Evolutionary conservation across 2,888 invertebrate species (phyloP).

Genomic region (Latrodectus hesperus): DNA sequence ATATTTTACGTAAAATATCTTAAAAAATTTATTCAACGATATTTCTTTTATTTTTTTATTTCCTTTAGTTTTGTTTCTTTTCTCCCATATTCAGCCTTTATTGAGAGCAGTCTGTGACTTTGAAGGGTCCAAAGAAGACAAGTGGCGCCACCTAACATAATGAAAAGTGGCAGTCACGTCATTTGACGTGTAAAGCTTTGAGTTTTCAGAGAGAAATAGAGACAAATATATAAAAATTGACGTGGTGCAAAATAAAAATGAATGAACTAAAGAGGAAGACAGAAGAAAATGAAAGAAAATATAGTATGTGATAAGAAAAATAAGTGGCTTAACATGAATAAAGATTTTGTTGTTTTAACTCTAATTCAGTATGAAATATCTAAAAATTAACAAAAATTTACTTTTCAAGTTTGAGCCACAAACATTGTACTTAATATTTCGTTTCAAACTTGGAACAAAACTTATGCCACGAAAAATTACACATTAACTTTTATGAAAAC

Average conservation of each 20-base stretch:
- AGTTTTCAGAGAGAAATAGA: not conserved
- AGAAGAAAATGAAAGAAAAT: not conserved
- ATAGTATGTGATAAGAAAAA: slow-evolving; percentile 35
- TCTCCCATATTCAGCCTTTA: slow-evolving; percentile 1
- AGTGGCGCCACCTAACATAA: slow-evolving; percentile 55
- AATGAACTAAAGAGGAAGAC: not conserved
- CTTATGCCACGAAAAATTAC: no score
- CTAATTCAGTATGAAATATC: no score
- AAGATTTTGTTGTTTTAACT: no score
- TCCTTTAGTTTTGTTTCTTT: not conserved
- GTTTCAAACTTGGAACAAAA: no score
- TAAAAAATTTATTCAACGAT: slow-evolving; percentile 30
- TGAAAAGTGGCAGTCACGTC: slow-evolving; percentile 55
- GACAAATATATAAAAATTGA: not conserved
- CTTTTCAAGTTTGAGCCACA: no score
- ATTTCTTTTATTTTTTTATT: not conserved
- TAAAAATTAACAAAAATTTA: no score
- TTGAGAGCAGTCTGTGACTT: not conserved
- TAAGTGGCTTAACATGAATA: not conserved
- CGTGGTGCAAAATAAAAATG: slow-evolving; percentile 4
- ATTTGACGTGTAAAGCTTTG: slow-evolving; percentile 38
- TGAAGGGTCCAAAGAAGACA: slow-evolving; percentile 28
- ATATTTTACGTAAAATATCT: not conserved
- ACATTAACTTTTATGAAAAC: no score
- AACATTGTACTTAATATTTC: no score